Conservation (phyloP, 2,113 vertebrate species). For the Oreochromis aureus region DNA sequence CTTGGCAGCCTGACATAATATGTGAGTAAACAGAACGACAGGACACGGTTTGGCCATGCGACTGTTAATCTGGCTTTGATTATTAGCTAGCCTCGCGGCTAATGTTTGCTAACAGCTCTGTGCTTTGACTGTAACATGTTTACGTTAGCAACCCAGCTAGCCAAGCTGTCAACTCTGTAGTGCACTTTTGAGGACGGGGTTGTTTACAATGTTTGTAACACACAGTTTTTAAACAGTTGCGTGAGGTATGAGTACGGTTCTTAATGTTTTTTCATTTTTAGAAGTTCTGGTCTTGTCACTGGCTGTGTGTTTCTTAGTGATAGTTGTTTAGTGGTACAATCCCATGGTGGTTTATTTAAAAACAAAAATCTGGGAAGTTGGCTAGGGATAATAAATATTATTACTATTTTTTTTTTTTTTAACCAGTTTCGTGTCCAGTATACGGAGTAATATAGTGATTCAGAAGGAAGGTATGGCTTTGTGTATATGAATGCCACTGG, state of each 20-base stretch:
- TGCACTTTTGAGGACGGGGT: background rate
- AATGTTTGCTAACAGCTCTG: conserved; percentile 66
- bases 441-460: background rate
- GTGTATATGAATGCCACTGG: background rate
- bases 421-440: background rate
- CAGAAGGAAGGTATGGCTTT: conserved; percentile 5
- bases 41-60: background rate
- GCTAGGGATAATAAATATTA: background rate
- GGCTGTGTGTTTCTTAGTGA: background rate
- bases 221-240: background rate
- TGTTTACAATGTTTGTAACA: background rate
- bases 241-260: background rate
- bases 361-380: background rate
- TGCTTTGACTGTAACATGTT: conserved; percentile 64
- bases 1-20: background rate
- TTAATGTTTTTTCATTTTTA: background rate
- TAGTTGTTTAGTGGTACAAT: background rate
- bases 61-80: background rate
- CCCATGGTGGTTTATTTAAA: background rate
- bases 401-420: background rate
- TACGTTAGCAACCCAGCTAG: conserved; percentile 51
- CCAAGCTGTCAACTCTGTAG: background rate
- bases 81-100: conserved; percentile 28
- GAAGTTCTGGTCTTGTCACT: background rate
- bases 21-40: background rate